Evolutionary conservation across 2,797 vertebrate genomes (phyloP).

Genomic region (Coregonus sp.): DNA sequence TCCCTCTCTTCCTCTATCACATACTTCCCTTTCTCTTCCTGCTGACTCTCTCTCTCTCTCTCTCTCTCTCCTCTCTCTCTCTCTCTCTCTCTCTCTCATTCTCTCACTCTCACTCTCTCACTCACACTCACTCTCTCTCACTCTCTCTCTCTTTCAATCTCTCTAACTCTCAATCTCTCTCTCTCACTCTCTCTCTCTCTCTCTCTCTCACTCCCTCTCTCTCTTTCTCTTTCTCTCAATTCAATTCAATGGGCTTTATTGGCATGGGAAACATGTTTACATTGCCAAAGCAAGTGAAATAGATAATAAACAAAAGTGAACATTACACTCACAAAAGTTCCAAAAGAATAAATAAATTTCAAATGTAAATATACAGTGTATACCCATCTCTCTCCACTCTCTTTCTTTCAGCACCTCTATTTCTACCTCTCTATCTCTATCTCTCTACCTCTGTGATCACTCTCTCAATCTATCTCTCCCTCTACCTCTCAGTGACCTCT

Average conservation of each 20-base stretch:
- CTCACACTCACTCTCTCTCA: slow-evolving; percentile 24
- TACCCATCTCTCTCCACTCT: neutral
- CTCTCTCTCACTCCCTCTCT: too few species aligned
- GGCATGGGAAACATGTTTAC: too few species aligned
- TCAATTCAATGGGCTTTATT: too few species aligned
- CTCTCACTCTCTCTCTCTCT: neutral
- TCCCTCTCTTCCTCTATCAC: slow-evolving; percentile 1
- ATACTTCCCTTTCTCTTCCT: slow-evolving; percentile 4
- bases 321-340: too few species aligned
- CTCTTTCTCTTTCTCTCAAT: too few species aligned
- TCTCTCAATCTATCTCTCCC: neutral
- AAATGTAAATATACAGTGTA: too few species aligned
- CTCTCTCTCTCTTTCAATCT: slow-evolving; percentile 16
- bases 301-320: too few species aligned
- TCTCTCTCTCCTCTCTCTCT: neutral
- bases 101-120: slow-evolving; percentile 9
- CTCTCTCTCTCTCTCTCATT: neutral
- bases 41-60: neutral
- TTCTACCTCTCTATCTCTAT: neutral
- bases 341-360: too few species aligned
- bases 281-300: too few species aligned
- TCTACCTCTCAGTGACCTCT: neutral
- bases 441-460: neutral
- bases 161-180: neutral
- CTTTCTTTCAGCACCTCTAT: neutral